Evolutionary conservation across 2,888 invertebrate genomes (phyloP).

Genomic region (Perizoma flavofasciatum): DNA sequence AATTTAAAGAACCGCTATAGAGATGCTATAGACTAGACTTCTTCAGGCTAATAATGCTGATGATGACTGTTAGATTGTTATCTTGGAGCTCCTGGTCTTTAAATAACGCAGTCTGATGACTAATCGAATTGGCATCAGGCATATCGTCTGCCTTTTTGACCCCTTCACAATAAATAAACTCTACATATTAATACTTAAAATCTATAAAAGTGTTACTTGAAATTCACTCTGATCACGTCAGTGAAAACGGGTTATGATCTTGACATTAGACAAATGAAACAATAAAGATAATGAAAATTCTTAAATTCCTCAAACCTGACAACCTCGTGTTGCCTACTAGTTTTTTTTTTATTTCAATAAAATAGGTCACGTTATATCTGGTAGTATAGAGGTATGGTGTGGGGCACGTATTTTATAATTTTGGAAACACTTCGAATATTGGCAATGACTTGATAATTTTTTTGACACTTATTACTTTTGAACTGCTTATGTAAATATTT

Average conservation of each 20-base stretch:
- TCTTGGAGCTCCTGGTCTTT: slow-evolving; percentile 29
- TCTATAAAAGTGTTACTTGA: slow-evolving; percentile 36
- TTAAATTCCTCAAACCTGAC: slow-evolving; percentile 69
- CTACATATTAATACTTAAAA: slow-evolving; percentile 29
- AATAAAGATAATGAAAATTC: slow-evolving; percentile 76
- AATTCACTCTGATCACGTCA: slow-evolving; percentile 30
- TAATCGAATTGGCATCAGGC: slow-evolving; percentile 27
- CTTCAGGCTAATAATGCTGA: too few relatives aligned
- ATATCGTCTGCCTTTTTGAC: slow-evolving; percentile 32
- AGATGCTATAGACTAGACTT: too few relatives aligned
- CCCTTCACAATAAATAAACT: slow-evolving; percentile 33
- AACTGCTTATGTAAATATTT: slow-evolving; percentile 11
- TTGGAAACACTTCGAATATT: slow-evolving; percentile 44
- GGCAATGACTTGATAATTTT: slow-evolving; percentile 17
- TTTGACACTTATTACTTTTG: slow-evolving; percentile 16
- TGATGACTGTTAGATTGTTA: slow-evolving; percentile 11
- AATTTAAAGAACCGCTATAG: too few relatives aligned
- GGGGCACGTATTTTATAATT: slow-evolving; percentile 57
- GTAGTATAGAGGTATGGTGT: slow-evolving; percentile 68
- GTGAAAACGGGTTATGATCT: slow-evolving; percentile 38
- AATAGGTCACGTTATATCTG: slow-evolving; percentile 67
- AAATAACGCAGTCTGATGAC: slow-evolving; percentile 27
- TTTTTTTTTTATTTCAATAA: slow-evolving; percentile 70
- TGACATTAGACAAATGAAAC: slow-evolving; percentile 63
- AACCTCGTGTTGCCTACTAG: slow-evolving; percentile 61